Conservation (phyloP, 2,113 vertebrate genomes). For the Trematocara zebra region DNA sequence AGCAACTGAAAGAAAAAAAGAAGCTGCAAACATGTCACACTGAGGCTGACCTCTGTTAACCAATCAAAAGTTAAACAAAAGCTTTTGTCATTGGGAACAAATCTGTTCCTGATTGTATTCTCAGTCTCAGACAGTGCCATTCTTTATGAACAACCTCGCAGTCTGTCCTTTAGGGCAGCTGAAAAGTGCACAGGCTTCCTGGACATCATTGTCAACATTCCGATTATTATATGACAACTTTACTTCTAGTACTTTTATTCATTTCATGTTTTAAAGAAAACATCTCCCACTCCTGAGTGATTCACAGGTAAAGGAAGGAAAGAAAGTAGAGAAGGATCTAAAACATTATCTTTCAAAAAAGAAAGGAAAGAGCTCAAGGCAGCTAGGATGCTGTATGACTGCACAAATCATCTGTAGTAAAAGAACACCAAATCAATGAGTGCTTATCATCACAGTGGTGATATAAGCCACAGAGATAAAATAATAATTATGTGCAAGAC, state of each 20-base stretch:
- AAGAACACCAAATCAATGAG: background rate
- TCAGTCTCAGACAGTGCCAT: background rate
- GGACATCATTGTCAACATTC: background rate
- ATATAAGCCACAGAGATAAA: background rate
- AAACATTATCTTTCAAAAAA: background rate
- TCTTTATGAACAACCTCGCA: background rate
- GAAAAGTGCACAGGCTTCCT: background rate
- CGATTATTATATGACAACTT: accelerated
- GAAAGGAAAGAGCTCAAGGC: background rate
- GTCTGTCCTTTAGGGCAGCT: background rate
- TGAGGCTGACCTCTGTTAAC: background rate
- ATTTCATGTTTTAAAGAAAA: background rate
- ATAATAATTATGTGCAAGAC: background rate
- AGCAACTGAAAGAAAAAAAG: background rate
- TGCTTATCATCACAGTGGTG: background rate
- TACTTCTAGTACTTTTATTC: background rate
- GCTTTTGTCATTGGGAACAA: background rate
- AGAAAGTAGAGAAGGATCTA: background rate
- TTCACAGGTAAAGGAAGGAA: background rate
- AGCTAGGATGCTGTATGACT: background rate
- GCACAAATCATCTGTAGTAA: background rate
- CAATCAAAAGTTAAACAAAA: background rate
- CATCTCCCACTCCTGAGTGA: background rate
- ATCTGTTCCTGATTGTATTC: background rate
- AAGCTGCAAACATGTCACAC: background rate